Conservation (phyloP, 2,797 vertebrate species). For the Bucorvus abyssinicus region DNA sequence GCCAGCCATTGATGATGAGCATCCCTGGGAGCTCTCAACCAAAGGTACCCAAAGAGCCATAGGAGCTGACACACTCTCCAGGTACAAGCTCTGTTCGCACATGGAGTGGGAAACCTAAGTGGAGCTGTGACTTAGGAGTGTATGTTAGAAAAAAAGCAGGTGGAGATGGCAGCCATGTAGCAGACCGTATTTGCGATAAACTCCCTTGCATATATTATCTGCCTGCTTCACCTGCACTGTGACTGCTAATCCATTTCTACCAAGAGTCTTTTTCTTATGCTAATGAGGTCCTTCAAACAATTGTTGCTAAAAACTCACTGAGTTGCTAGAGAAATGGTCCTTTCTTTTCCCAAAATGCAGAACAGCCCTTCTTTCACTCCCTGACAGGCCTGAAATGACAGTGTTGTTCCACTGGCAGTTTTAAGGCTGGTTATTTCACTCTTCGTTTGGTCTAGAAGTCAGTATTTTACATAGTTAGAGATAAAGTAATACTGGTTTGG, state of each 20-base stretch:
- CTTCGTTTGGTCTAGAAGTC: neutral
- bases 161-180: neutral
- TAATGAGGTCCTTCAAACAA: slow-evolving; percentile 55
- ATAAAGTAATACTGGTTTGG: neutral
- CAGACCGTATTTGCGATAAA: neutral
- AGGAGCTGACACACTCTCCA: neutral
- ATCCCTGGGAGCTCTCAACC: neutral
- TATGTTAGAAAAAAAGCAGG: neutral
- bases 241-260: slow-evolving; percentile 48
- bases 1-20: neutral
- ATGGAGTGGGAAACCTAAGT: neutral
- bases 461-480: slow-evolving; percentile 12
- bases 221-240: slow-evolving; percentile 25
- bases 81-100: neutral
- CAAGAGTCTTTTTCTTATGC: slow-evolving; percentile 47
- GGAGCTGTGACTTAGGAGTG: neutral
- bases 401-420: neutral
- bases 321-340: neutral
- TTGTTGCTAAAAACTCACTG: slow-evolving; percentile 26
- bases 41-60: neutral
- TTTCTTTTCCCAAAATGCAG: slow-evolving; percentile 10
- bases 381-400: neutral
- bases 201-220: slow-evolving; percentile 39
- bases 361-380: neutral
- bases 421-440: slow-evolving; percentile 19